These are phyloP conservation scores for Stenodera caucasica DNA, from an alignment of 2,888 invertebrate species.

Conservation along the genomic window DNA sequence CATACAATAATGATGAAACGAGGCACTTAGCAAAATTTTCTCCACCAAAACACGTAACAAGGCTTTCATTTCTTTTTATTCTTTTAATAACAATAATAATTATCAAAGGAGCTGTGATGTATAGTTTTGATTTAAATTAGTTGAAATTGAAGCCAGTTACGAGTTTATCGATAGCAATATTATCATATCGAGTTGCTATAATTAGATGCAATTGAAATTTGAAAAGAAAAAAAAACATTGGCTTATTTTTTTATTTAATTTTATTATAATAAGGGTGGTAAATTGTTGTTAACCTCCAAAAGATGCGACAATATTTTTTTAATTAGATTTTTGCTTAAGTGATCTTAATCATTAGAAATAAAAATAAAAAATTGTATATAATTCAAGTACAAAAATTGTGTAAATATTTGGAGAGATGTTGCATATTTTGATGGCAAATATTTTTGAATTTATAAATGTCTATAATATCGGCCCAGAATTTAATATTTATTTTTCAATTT, in stretches of 20 bases:
- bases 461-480: background rate
- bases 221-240: background rate
- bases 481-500: conserved; percentile 6
- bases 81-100: background rate
- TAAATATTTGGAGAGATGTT: conserved; percentile 17
- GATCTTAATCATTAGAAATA: conserved; percentile 6
- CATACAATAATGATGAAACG: background rate
- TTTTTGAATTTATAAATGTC: conserved; percentile 24
- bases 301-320: conserved; percentile 17
- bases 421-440: conserved; percentile 38
- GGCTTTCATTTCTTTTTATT: background rate
- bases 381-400: conserved; percentile 4
- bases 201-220: background rate
- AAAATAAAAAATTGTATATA: conserved; percentile 11
- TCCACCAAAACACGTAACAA: background rate
- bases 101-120: background rate
- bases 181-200: background rate
- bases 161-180: background rate
- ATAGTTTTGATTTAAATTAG: background rate
- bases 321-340: conserved; percentile 11
- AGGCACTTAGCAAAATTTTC: background rate
- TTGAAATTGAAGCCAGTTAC: background rate
- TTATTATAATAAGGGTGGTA: background rate
- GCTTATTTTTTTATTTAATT: conserved; percentile 1
- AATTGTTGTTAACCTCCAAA: conserved; percentile 8